A percentile compares a stretch with the other conserved stretches of the same genome.
Conservation (phyloP, 2,113 vertebrate genomes). For the Notiomystis cincta region DNA sequence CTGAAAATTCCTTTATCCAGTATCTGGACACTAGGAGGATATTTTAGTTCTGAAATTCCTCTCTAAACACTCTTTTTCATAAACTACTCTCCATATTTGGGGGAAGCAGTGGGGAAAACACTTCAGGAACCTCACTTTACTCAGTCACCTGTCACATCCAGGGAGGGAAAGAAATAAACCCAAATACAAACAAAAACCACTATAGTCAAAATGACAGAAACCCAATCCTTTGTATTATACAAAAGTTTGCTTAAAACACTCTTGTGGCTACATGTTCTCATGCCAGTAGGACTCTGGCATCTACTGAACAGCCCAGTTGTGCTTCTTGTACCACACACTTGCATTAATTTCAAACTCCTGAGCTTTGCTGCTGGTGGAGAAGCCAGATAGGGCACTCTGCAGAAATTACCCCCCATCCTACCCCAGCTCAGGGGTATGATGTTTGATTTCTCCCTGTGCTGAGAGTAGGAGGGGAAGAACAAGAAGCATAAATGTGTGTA, state of each 20-base stretch:
- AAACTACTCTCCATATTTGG: neutral
- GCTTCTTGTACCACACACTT: neutral
- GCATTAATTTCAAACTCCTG: neutral
- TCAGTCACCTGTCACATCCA: neutral
- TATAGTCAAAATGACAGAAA: neutral
- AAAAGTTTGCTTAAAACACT: neutral
- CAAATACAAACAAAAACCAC: neutral
- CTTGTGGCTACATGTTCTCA: neutral
- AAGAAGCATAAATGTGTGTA: neutral
- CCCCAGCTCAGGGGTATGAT: neutral
- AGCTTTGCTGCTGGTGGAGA: neutral
- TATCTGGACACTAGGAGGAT: neutral
- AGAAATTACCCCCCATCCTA: neutral
- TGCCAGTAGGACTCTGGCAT: neutral
- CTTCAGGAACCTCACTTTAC: neutral
- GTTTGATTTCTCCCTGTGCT: neutral
- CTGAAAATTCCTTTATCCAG: neutral
- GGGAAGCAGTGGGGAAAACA: neutral
- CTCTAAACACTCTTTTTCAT: neutral
- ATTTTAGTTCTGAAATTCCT: neutral
- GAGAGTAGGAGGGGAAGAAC: neutral
- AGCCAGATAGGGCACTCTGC: neutral
- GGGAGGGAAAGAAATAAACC: neutral
- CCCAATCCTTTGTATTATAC: accelerated
- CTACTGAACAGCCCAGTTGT: neutral